Percentiles rank a stretch among this genome's conserved stretches.
These are phyloP conservation scores for Corythoichthys intestinalis DNA, from an alignment of 2,113 vertebrate genomes.

Conservation along the genomic window DNA sequence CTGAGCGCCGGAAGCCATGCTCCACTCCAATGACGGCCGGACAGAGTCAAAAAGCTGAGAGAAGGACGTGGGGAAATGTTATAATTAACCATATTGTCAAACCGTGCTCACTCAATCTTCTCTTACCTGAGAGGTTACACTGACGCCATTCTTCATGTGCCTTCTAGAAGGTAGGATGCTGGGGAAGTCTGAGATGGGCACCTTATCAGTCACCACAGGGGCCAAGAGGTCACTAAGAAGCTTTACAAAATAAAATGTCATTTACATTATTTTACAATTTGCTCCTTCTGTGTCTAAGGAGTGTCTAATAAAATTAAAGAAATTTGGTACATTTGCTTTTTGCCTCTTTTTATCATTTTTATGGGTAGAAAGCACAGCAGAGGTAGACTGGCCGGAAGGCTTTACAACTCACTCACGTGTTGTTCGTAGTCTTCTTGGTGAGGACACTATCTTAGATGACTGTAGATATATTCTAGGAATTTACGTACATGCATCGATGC, in stretches of 20 bases:
- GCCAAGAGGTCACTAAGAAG: conserved; percentile 85
- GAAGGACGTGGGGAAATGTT: neutral
- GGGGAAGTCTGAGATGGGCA: conserved; percentile 80
- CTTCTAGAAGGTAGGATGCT: conserved; percentile 76
- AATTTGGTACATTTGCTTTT: neutral
- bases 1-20: conserved; percentile 26
- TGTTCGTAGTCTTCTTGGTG: too few relatives aligned
- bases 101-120: neutral
- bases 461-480: too few relatives aligned
- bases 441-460: too few relatives aligned
- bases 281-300: too few relatives aligned
- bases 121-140: conserved; percentile 76
- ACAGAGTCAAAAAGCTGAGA: conserved; percentile 23
- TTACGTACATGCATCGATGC: too few relatives aligned
- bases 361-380: too few relatives aligned
- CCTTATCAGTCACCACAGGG: conserved; percentile 78
- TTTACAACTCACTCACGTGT: too few relatives aligned
- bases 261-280: neutral
- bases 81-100: neutral
- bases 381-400: too few relatives aligned
- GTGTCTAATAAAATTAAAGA: neutral
- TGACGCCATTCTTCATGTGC: conserved; percentile 77
- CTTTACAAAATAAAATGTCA: conserved; percentile 49
- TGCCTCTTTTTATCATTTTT: too few relatives aligned
- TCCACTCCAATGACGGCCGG: conserved; percentile 33